Evolutionary conservation across 2,797 vertebrate genomes (phyloP).

Genomic region (Argya squamiceps): DNA sequence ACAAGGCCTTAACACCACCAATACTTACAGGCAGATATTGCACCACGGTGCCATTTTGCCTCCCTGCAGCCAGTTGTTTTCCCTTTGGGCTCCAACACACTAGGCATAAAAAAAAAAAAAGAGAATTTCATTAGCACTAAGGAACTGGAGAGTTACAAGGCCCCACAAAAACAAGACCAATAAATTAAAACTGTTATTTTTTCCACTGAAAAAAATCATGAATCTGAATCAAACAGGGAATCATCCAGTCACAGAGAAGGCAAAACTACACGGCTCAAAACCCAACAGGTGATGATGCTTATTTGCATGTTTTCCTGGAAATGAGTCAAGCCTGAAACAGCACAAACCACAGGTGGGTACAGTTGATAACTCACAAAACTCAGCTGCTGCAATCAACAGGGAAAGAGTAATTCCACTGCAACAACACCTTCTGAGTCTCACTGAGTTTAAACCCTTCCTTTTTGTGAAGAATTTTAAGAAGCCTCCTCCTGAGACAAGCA

Average conservation of each 20-base stretch:
- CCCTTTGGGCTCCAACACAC: constrained; percentile 99
- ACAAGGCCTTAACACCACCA: neutral
- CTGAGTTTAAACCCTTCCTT: neutral
- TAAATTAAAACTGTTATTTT: neutral
- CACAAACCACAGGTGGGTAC: neutral
- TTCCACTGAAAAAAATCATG: accelerated
- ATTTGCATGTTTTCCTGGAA: neutral
- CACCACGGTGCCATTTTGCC: constrained; percentile 89
- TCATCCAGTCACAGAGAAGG: neutral
- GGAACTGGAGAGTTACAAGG: neutral
- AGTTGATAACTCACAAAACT: neutral
- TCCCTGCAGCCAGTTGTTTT: constrained; percentile 93
- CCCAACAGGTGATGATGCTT: neutral
- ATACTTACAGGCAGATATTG: constrained; percentile 96
- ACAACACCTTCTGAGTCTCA: neutral
- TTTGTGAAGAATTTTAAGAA: neutral
- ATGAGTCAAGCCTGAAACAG: neutral
- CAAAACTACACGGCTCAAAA: neutral
- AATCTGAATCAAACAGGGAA: neutral
- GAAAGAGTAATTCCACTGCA: neutral
- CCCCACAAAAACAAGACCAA: neutral
- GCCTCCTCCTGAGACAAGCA: neutral
- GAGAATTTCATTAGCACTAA: neutral
- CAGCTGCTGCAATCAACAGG: neutral
- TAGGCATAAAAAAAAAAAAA: constrained; percentile 47